phyloP scores from a whole-genome alignment of 2,797 vertebrate species.

The Sebastes miniatus region DNA sequence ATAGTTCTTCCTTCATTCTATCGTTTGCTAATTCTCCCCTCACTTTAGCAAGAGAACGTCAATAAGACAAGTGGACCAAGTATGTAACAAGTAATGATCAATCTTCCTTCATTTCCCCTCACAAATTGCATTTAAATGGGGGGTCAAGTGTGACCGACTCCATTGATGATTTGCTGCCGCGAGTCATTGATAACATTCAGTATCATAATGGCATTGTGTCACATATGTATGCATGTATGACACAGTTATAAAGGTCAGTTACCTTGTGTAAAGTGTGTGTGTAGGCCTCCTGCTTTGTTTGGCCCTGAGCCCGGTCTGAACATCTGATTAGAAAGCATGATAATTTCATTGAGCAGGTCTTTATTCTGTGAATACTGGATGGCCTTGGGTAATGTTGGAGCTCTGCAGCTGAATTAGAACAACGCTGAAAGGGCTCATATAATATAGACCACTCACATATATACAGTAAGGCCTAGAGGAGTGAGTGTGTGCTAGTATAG shows the following conservation, averaged over 20 bases:
- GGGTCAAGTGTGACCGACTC: conserved; percentile 19
- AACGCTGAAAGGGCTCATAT: conserved; percentile 39
- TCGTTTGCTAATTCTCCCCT: conserved; percentile 24
- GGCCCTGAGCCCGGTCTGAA: conserved; percentile 29
- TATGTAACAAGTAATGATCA: conserved; percentile 31
- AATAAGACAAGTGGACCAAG: conserved; percentile 37
- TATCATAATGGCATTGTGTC: conserved; percentile 48
- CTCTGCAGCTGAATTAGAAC: conserved; percentile 33
- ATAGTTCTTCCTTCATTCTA: conserved; percentile 27
- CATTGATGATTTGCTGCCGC: conserved; percentile 31
- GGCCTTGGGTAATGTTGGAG: conserved; percentile 38
- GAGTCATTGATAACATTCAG: conserved; percentile 66
- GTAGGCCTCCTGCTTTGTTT: conserved; percentile 1
- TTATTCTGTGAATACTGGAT: conserved; percentile 33
- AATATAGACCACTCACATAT: conserved; percentile 70
- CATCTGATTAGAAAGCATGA: conserved; percentile 19
- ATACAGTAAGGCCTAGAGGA: conserved; percentile 79
- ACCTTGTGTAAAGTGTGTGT: conserved; percentile 26
- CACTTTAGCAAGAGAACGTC: conserved; percentile 11
- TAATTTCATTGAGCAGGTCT: conserved; percentile 7
- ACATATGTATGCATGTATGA: conserved; percentile 20
- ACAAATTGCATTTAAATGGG: conserved; percentile 32
- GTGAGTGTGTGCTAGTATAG: conserved; percentile 62
- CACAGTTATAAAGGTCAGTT: conserved; percentile 45
- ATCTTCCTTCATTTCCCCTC: conserved; percentile 23